Base-by-base conservation (phyloP, 2,113 vertebrate species). In the Epinephelus lanceolatus region DNA sequence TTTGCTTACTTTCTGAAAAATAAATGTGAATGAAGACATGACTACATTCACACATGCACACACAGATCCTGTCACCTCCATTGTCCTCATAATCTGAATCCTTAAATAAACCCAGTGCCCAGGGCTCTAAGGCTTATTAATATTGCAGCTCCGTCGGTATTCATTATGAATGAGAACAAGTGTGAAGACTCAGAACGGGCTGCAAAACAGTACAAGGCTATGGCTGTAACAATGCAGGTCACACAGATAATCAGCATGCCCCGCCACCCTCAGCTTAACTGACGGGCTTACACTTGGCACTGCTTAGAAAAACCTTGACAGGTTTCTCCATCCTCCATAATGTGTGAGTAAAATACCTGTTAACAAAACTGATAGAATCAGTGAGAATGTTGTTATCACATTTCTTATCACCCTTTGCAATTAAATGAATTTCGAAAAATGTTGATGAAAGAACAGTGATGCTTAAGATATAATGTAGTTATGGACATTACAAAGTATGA, bases 81-180 rank as follows among this genome's bases (percentile, higher is more conserved):
- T 71, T 86, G 85, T 91, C 89, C 88, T 88, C 84, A 83, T 91
- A 86, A 93, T 91, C 88, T 89, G 77, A 91, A 91, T 88, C 87
- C 84, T 91, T 90, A 93, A 92, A 93, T 93, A 94, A 95, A 93
- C 87, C 83, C 81, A 49, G 71, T 23, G 51, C 91, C 88, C 49
- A 21, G 70, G 92, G 92, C 91, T 65, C 78, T 66, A 75, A 87
- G 71, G 78, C 72, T 86, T 91, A 94, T 95, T 93, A 95, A 95
- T 95, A 95, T 93, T 95, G 88, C 92, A 95, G 77, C 80, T 73
- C 76, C 27, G 47, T 84, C 76, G 45, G 51, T 87, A 95, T 95
- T 94, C 87, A 95, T 94, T 94, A 95, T 95, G 91, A 92, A 95
- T 94, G 89, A 92, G 91, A 95, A 95, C 94, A 94, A 94, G 94